These are phyloP conservation scores for Nephrotoma guestfalica DNA, from an alignment of 2,888 invertebrate species.

Conservation along the genomic window DNA sequence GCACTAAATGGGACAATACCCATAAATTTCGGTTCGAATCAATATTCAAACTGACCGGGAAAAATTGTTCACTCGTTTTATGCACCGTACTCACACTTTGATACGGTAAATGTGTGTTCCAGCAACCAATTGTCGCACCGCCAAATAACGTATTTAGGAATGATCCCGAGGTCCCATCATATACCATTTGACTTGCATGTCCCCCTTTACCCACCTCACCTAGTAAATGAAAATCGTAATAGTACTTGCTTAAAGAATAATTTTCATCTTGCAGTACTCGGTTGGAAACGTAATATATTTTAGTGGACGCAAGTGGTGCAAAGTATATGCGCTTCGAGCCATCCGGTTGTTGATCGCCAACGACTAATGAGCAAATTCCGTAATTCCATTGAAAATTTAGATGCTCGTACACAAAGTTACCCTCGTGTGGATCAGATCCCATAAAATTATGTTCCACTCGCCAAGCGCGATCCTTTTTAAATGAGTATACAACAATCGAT, in stretches of 20 bases:
- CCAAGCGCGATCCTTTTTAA: neutral
- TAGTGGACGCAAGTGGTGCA: neutral
- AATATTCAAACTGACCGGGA: too few species aligned
- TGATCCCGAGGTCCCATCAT: neutral
- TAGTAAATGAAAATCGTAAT: neutral
- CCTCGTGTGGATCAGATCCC: neutral
- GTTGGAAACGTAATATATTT: neutral
- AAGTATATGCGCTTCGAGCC: neutral
- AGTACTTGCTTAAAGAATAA: neutral
- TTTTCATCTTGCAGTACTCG: neutral
- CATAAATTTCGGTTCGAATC: too few species aligned
- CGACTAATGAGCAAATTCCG: neutral
- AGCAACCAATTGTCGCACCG: neutral
- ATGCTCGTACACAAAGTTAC: neutral
- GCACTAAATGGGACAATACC: neutral
- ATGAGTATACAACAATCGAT: neutral
- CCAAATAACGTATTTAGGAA: neutral
- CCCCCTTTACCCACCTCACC: neutral
- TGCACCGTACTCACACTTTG: neutral
- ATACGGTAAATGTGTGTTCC: neutral
- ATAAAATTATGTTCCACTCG: neutral
- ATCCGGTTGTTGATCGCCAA: neutral
- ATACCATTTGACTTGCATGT: neutral
- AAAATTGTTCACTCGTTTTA: neutral
- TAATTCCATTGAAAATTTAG: neutral